These are phyloP conservation scores for Ptilonorhynchus violaceus DNA, from an alignment of 2,113 vertebrate species.

Conservation along the genomic window DNA sequence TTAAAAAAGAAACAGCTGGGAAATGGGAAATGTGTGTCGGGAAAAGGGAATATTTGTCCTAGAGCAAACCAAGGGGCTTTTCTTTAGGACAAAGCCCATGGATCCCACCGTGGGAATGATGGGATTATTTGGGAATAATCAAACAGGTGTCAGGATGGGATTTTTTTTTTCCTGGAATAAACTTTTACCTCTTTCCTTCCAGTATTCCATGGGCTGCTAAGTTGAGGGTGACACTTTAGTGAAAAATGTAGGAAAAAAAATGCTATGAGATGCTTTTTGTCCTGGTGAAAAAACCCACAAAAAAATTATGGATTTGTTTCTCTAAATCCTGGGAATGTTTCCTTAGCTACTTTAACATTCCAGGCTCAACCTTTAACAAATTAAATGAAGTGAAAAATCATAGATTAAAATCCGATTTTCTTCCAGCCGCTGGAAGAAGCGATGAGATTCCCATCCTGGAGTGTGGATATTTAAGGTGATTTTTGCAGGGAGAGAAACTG, in stretches of 20 bases:
- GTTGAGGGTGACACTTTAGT: not conserved
- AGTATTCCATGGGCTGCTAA: not conserved
- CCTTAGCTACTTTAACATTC: not conserved
- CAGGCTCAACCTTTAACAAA: not conserved
- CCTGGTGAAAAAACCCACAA: not conserved
- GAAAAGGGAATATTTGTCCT: not conserved
- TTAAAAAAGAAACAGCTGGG: not conserved
- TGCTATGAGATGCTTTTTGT: not conserved
- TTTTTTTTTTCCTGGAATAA: not conserved
- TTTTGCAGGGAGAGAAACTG: not conserved
- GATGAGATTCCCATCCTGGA: not conserved
- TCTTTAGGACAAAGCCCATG: not conserved
- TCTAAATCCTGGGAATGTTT: not conserved
- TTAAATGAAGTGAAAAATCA: not conserved
- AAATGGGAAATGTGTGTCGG: not conserved
- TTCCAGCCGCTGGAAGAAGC: not conserved
- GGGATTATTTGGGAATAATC: not conserved
- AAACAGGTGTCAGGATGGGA: not conserved
- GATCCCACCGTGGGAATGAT: not conserved
- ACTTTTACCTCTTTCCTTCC: not conserved
- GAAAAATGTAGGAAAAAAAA: not conserved
- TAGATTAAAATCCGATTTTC: not conserved
- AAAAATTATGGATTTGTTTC: not conserved
- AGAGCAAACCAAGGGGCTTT: not conserved
- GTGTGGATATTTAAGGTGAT: not conserved